Percentiles rank a stretch among this genome's conserved stretches.
Conservation (phyloP, 2,888 invertebrate genomes). For the Cordilura impudica region DNA sequence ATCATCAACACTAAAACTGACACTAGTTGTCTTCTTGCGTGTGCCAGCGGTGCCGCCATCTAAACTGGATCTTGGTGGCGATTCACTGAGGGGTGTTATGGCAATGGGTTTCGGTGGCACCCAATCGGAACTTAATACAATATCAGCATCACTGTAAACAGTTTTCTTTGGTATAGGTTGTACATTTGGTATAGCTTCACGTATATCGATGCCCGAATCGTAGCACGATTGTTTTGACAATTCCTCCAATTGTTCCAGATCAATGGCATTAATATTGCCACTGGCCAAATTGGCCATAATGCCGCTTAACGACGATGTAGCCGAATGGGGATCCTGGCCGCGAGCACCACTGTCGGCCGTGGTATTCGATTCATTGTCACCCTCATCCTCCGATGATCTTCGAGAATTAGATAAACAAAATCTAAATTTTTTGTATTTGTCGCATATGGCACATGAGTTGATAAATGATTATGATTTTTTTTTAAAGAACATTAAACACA, state of each 20-base stretch:
- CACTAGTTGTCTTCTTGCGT: slow-evolving; percentile 85
- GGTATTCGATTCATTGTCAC: slow-evolving; percentile 76
- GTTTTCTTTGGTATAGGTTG: slow-evolving; percentile 81
- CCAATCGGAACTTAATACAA: slow-evolving; percentile 91
- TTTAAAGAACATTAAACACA: slow-evolving; percentile 23
- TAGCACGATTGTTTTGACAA: slow-evolving; percentile 91
- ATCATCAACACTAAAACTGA: slow-evolving; percentile 84
- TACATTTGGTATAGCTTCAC: slow-evolving; percentile 85
- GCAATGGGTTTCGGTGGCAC: slow-evolving; percentile 90
- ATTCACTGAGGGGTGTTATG: slow-evolving; percentile 83
- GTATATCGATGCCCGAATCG: slow-evolving; percentile 93
- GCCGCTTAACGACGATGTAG: slow-evolving; percentile 72
- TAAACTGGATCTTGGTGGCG: slow-evolving; percentile 75
- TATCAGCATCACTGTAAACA: slow-evolving; percentile 91
- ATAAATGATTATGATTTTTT: too few species aligned
- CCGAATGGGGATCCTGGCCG: slow-evolving; percentile 72
- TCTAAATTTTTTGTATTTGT: slow-evolving; percentile 69
- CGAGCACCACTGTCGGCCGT: slow-evolving; percentile 75
- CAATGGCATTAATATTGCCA: slow-evolving; percentile 71
- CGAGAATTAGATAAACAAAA: slow-evolving; percentile 77
- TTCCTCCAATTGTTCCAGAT: slow-evolving; percentile 79
- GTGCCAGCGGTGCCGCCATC: slow-evolving; percentile 78
- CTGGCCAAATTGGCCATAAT: slow-evolving; percentile 60
- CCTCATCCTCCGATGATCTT: slow-evolving; percentile 78
- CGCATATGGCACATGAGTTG: too few species aligned